Percentiles rank a stretch among this genome's conserved stretches.
Conservation (phyloP, 1,140 invertebrate genomes). For the Bactericera cockerelli region DNA sequence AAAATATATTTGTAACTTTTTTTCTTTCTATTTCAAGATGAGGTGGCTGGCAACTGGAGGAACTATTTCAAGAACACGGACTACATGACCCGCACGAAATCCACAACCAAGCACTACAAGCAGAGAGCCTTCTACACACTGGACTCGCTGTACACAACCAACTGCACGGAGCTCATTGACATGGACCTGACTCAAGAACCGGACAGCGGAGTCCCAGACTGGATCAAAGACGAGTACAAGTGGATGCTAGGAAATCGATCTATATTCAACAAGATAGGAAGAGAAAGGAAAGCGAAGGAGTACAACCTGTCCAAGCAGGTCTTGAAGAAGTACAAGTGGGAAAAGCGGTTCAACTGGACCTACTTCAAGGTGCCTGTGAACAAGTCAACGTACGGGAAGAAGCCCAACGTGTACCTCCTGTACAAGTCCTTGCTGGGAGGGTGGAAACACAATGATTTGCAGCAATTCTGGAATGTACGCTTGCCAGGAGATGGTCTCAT, state of each 20-base stretch:
- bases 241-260: background rate
- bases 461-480: background rate
- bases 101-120: conserved; percentile 4
- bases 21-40: background rate
- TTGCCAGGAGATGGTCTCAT: background rate
- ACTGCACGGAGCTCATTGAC: background rate
- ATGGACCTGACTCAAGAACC: background rate
- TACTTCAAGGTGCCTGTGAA: background rate
- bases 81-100: background rate
- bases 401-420: background rate
- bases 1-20: no score
- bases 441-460: background rate
- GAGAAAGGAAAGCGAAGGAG: background rate
- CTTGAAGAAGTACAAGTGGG: background rate
- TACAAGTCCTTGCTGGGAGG: conserved; percentile 3
- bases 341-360: background rate
- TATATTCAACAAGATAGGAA: background rate
- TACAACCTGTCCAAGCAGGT: background rate
- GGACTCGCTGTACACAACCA: background rate
- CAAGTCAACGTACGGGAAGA: conserved; percentile 3
- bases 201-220: background rate
- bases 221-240: background rate
- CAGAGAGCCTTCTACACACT: background rate
- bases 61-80: conserved; percentile 1
- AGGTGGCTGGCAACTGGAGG: background rate